Conservation (phyloP, 2,888 invertebrate genomes). For the Caenorhabditis afra region DNA sequence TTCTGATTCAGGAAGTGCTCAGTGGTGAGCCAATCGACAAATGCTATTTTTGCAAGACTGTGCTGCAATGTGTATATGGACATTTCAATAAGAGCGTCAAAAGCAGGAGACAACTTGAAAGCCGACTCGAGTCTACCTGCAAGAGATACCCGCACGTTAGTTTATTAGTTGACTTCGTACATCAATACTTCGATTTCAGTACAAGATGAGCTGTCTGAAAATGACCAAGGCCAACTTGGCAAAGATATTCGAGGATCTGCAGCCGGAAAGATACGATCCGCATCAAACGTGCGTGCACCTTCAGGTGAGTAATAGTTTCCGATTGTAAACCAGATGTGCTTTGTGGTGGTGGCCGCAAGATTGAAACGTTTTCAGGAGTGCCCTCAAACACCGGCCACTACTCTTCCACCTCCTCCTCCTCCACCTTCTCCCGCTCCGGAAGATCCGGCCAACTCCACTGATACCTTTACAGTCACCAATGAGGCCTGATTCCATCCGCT, state of each 20-base stretch:
- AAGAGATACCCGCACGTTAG: conserved; percentile 42
- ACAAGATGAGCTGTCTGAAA: conserved; percentile 17
- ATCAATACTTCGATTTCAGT: no score
- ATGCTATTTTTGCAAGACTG: conserved; percentile 29
- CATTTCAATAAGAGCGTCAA: conserved; percentile 22
- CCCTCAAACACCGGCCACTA: background rate
- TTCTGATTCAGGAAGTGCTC: background rate
- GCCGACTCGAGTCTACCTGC: conserved; percentile 18
- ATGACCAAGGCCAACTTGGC: background rate
- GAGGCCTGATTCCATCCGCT: background rate
- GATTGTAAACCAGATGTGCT: conserved; percentile 54
- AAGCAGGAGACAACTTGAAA: conserved; percentile 20
- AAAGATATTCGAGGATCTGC: conserved; percentile 20
- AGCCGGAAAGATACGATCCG: conserved; percentile 45
- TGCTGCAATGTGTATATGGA: conserved; percentile 28
- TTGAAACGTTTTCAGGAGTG: conserved; percentile 41
- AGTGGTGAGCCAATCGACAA: background rate
- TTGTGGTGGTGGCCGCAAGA: conserved; percentile 20
- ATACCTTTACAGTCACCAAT: background rate
- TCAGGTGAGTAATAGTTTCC: conserved; percentile 47
- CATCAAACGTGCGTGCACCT: conserved; percentile 23
- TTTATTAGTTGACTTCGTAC: background rate
- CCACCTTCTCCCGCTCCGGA: background rate
- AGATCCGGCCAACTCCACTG: background rate
- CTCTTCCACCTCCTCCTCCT: background rate